Evolutionary conservation across 2,797 vertebrate species (phyloP).

Genomic region (Coendou prehensilis): DNA sequence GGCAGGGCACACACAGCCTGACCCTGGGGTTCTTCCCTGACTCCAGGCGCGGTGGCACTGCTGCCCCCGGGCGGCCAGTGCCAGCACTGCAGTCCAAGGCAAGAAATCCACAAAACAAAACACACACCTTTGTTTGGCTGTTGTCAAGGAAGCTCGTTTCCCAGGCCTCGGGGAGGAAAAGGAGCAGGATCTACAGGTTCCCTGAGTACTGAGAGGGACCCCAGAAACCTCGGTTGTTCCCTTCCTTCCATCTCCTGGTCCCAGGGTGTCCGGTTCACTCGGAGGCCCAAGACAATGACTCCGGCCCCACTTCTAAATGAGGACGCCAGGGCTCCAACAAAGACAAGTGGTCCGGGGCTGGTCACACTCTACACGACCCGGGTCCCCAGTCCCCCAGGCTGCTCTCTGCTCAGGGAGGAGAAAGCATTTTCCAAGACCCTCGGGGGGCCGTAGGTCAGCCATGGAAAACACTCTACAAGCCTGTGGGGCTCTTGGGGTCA

Average conservation of each 20-base stretch:
- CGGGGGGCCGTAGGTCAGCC: not conserved
- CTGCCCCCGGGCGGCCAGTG: constrained; percentile 65
- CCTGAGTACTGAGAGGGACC: not conserved
- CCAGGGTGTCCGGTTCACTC: not conserved
- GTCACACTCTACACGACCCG: not conserved
- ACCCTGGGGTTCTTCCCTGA: not conserved
- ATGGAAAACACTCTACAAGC: not conserved
- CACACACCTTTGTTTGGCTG: constrained; percentile 81
- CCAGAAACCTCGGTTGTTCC: not conserved
- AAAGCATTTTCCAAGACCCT: not conserved
- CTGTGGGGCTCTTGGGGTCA: not conserved
- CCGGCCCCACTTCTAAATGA: not conserved
- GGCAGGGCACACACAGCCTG: not conserved
- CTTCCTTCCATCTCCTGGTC: not conserved
- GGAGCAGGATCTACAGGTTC: not conserved
- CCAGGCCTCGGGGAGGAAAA: not conserved
- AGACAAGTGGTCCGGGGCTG: not conserved
- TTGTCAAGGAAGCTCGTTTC: constrained; percentile 68
- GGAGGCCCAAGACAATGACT: not conserved
- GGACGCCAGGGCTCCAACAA: not conserved
- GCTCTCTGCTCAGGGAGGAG: not conserved
- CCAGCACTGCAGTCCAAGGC: constrained; percentile 28
- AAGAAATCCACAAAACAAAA: constrained; percentile 78
- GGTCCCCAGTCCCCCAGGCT: not conserved
- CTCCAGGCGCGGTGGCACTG: not conserved